phyloP scores from a whole-genome alignment of 2,797 vertebrate species.

The Arnoldichthys spilopterus region DNA sequence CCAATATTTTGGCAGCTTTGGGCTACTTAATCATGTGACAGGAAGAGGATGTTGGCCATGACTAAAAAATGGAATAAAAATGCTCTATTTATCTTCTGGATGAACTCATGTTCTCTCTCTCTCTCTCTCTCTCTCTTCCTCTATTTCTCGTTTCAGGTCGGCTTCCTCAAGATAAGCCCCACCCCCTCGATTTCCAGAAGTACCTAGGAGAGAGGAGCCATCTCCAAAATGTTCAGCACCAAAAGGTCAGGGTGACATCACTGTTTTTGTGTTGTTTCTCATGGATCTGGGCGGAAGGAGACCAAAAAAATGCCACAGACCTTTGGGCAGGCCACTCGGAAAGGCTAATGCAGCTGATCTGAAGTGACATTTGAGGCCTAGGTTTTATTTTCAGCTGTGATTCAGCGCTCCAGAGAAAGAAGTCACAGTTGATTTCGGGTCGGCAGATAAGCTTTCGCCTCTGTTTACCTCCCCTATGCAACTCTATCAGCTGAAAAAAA shows the following conservation, averaged over 20 bases:
- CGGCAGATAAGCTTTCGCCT: conserved; percentile 3
- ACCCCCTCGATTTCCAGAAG: conserved; percentile 59
- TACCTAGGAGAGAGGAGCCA: conserved; percentile 64
- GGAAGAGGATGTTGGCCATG: too few species aligned
- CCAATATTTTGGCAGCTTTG: too few species aligned
- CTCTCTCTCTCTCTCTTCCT: conserved; percentile 36
- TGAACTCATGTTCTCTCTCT: too few species aligned
- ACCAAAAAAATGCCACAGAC: conserved; percentile 36
- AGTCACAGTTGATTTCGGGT: conserved; percentile 43
- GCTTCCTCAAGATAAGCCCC: conserved; percentile 46
- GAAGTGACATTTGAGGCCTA: conserved; percentile 59
- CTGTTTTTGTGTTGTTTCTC: conserved; percentile 55
- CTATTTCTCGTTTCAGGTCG: conserved; percentile 40
- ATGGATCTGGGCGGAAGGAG: not conserved
- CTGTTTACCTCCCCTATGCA: not conserved
- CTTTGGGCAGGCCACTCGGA: conserved; percentile 47
- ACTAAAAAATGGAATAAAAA: too few species aligned
- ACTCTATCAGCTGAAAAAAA: not conserved
- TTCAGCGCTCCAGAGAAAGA: conserved; percentile 21
- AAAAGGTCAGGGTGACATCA: conserved; percentile 78
- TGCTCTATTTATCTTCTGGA: too few species aligned
- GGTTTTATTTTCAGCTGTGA: conserved; percentile 30
- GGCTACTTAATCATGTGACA: too few species aligned
- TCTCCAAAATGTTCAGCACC: conserved; percentile 82
- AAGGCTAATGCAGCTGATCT: conserved; percentile 57